Base-by-base conservation (phyloP, 2,113 vertebrate genomes). In the human (Homo sapiens) region DNA sequence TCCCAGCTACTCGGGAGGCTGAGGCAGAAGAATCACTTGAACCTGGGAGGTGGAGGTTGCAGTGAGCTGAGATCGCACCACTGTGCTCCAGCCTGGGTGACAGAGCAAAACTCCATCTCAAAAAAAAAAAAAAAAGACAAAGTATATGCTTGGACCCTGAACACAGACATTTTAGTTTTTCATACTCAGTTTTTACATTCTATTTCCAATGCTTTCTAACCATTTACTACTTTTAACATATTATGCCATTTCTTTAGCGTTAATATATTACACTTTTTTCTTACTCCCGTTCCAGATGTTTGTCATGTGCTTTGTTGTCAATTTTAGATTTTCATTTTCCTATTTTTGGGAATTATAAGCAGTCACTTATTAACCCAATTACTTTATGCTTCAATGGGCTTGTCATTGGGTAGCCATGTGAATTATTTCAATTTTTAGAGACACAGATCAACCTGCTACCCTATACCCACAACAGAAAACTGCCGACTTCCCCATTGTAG, bases 321-420 rank as follows among this genome's bases (percentile, higher is more conserved):
- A 90, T 79, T 97, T 97, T 81, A 93, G 61, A 94, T 73, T 94
- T 97, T 96, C 40, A 79, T 98, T 96, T 95, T 98, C n/a, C 25
- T 92, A 78, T 98, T 95, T 96, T 90, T 96, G 73, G 86, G 89
- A 97, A 93, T 96, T 97, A 92, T 85, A 76, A 92, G 64, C 35
- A 76, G 75, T 97, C 84, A 95, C 66, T 97, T 97, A 96, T 97
- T 96, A 97, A 97, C 90, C 68, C 0, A 6, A 93, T 97, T 88
- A 55, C 45, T 95, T 95, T 89, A 55, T 93, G 90, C 94, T 92
- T 96, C 90, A 96, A 0, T 92, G 70, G 59, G 52, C 94, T 94
- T 96, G 95, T 96, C 96, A 96, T 72, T 97, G 94, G 95, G 88
- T 95, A 85, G 93, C 76, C 76, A 40, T 93, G 76, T 92, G 88